Conservation (phyloP, 2,113 vertebrate genomes). For the Sula dactylatra region DNA sequence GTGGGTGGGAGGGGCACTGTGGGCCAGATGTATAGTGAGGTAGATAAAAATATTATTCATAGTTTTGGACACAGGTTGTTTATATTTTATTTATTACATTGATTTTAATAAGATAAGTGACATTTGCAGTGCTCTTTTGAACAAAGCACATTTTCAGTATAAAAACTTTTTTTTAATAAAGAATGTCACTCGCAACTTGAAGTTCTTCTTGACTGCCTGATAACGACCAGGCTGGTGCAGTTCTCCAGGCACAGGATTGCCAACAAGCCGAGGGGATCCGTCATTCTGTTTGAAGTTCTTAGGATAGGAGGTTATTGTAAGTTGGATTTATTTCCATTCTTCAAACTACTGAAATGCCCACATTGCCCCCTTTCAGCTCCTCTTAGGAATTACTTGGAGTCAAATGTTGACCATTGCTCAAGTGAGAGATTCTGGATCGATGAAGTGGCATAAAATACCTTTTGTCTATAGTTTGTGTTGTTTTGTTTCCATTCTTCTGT, state of each 20-base stretch:
- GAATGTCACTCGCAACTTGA: slow-evolving; percentile 27
- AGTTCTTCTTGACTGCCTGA: slow-evolving; percentile 41
- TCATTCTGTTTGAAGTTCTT: neutral
- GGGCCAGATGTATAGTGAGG: slow-evolving; percentile 64
- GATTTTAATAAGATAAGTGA: slow-evolving; percentile 15
- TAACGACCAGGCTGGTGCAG: neutral
- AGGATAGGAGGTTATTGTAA: neutral
- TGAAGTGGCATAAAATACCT: neutral
- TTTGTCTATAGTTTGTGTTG: slow-evolving; percentile 42
- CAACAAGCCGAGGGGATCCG: neutral
- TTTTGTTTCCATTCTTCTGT: slow-evolving; percentile 51
- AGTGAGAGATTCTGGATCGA: neutral
- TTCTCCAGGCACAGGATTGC: neutral
- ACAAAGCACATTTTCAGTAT: slow-evolving; percentile 53
- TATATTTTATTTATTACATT: slow-evolving; percentile 53
- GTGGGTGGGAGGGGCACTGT: slow-evolving; percentile 30
- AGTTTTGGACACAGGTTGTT: slow-evolving; percentile 61
- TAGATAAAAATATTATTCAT: slow-evolving; percentile 42
- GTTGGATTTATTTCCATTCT: slow-evolving; percentile 15
- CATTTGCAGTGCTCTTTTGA: slow-evolving; percentile 38
- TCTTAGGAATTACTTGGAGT: slow-evolving; percentile 8
- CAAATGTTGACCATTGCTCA: slow-evolving; percentile 17
- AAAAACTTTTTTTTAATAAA: slow-evolving; percentile 52
- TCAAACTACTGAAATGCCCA: neutral
- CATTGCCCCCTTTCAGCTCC: neutral